These are phyloP conservation scores for Panzeria rudis DNA, from an alignment of 2,888 invertebrate genomes.

Conservation along the genomic window DNA sequence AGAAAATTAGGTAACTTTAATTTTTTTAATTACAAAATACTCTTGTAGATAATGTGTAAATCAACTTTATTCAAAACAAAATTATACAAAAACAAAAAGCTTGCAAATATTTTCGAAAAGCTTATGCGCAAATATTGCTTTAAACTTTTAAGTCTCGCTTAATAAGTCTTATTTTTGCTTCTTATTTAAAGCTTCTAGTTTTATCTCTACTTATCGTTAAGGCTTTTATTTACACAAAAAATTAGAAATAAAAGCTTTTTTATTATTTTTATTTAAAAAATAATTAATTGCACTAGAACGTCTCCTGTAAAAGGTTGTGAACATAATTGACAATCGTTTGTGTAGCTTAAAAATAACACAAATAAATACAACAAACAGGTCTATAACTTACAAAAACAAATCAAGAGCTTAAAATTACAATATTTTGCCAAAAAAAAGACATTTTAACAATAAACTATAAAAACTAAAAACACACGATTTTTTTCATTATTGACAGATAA, in stretches of 20 bases:
- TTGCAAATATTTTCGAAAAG: conserved; percentile 32
- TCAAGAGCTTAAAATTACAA: conserved; percentile 69
- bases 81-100: conserved; percentile 27
- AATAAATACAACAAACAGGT: conserved; percentile 68
- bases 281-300: conserved; percentile 28
- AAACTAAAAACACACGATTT: conserved; percentile 2
- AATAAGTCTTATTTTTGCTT: conserved; percentile 14
- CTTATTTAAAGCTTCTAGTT: conserved; percentile 13
- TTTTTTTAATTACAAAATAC: conserved; percentile 8
- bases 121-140: neutral
- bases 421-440: conserved; percentile 59
- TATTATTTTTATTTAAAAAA: conserved; percentile 17
- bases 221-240: conserved; percentile 9
- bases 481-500: conserved; percentile 38
- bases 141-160: conserved; percentile 46
- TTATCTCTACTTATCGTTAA: conserved; percentile 16
- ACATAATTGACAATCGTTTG: conserved; percentile 72
- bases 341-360: conserved; percentile 47
- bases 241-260: conserved; percentile 9
- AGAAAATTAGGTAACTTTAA: conserved; percentile 5
- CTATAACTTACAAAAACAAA: conserved; percentile 50
- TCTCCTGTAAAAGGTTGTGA: conserved; percentile 71
- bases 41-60: conserved; percentile 60
- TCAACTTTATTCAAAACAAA: conserved; percentile 21
- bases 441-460: conserved; percentile 7